Base-by-base conservation (phyloP, 1,140 invertebrate species). In the Tachypleus tridentatus region DNA sequence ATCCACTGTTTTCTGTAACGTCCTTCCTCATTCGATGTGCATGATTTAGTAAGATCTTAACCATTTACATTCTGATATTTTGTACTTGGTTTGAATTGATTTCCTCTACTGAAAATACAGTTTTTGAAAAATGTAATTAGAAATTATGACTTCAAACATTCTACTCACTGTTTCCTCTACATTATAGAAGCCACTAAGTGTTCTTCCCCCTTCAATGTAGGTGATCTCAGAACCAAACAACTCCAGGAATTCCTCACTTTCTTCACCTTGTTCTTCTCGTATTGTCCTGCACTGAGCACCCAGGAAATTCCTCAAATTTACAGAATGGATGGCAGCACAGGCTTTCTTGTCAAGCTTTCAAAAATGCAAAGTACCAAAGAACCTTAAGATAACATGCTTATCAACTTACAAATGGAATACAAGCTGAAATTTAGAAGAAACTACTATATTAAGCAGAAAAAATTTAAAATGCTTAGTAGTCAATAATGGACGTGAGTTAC, bases 261-360 rank as follows among this genome's bases (percentile, higher is more conserved):
- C 97, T 73, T 99, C 97, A 57, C 78, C 80, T 80, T 98, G 94
- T 79, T 99, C 97, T 79, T 99, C 95, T 49, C 97, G 82, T 62
- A 93, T 88, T n/a, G 96, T 98, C n/a, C 97, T 85, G 77, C 91
- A 92, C 70, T 91, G 86, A 4, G 97, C 95, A 8, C 95, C 94
- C 11, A 99, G 80, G 76, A 91, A 88, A 76, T 99, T 99, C 53
- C 97, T 80, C 57, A 99, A 81, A 80, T 99, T 98, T 0, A 99
- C 97, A 6, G 97, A 95, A 80, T 99, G 97, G 73, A 99, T 99
- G 1, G 97, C 97, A 4, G 97, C 88, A 79, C 97, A 99, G 5
- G 97, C 96, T 71, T 93, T 86, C 80, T 99, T 99, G 77, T 99
- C 97, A 72, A 99, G 77, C 87, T 90, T 68, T 58, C 8, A 48